These are phyloP conservation scores for Sander vitreus DNA, from an alignment of 2,113 vertebrate species.

Conservation along the genomic window DNA sequence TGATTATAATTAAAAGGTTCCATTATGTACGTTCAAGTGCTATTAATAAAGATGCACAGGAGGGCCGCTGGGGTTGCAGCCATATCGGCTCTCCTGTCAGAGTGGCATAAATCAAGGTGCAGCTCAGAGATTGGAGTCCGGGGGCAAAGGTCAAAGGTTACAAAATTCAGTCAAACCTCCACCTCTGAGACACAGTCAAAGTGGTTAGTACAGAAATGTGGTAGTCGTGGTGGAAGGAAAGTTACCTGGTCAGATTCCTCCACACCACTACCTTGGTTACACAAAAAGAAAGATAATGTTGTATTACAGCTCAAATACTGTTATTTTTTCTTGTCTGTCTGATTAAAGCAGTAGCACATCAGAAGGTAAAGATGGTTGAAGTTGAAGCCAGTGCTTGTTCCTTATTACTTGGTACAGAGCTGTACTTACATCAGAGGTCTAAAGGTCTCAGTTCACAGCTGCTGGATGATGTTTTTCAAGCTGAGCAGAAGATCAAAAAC, in stretches of 20 bases:
- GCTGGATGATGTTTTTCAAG: conserved; percentile 37
- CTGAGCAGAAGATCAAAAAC: conserved; percentile 35
- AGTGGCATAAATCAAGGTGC: conserved; percentile 83
- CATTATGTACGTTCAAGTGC: conserved; percentile 85
- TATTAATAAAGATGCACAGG: conserved; percentile 79
- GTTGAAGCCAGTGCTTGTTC: conserved; percentile 59
- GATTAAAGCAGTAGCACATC: conserved; percentile 41
- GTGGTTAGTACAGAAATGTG: conserved; percentile 79
- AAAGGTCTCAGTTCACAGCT: conserved; percentile 60
- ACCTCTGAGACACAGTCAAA: conserved; percentile 78
- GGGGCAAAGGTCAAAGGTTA: conserved; percentile 70
- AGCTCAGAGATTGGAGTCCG: conserved; percentile 73
- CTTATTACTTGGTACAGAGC: conserved; percentile 41
- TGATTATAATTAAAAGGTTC: conserved; percentile 79
- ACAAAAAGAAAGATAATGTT: conserved; percentile 46
- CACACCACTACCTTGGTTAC: conserved; percentile 50
- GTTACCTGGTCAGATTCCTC: conserved; percentile 46
- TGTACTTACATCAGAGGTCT: conserved; percentile 56
- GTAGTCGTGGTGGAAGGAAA: conserved; percentile 9
- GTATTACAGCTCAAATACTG: conserved; percentile 54
- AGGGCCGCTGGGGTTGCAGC: conserved; percentile 39
- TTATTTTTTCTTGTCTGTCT: conserved; percentile 31
- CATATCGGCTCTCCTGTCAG: conserved; percentile 57
- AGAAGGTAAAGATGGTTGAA: conserved; percentile 47
- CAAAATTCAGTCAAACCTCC: conserved; percentile 81